Evolutionary conservation across 2,888 invertebrate species (phyloP).

Genomic region (Leucophenga montana): DNA sequence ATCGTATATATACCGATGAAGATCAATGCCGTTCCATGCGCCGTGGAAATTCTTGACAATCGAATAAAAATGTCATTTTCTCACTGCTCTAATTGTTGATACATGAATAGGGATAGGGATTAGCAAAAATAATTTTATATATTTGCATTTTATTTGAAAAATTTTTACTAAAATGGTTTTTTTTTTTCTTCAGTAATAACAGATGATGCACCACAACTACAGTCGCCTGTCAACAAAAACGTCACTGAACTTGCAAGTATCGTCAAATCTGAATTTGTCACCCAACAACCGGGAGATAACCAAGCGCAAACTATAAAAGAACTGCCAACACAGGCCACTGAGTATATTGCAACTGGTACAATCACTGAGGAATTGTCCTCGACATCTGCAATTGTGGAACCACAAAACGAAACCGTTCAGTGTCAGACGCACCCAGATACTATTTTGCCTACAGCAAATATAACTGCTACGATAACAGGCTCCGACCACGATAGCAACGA

Average conservation of each 20-base stretch:
- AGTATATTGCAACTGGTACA: constrained; percentile 17
- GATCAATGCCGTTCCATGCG: not conserved
- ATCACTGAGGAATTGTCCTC: not conserved
- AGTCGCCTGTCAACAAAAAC: constrained; percentile 22
- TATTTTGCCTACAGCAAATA: not conserved
- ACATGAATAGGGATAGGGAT: too few species aligned
- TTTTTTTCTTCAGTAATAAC: constrained; percentile 39
- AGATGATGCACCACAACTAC: constrained; percentile 43
- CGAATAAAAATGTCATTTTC: too few species aligned
- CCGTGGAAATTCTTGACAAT: not conserved
- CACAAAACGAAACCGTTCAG: constrained; percentile 21
- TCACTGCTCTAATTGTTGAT: too few species aligned
- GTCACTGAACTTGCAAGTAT: constrained; percentile 31
- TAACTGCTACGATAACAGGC: constrained; percentile 7
- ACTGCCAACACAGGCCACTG: constrained; percentile 7
- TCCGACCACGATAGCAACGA: not conserved
- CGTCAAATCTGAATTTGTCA: constrained; percentile 35
- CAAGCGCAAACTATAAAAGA: constrained; percentile 14
- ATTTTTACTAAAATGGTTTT: not conserved
- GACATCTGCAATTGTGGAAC: constrained; percentile 19
- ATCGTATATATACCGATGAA: not conserved
- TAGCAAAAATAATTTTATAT: too few species aligned
- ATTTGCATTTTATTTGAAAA: too few species aligned
- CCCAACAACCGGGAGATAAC: constrained; percentile 26
- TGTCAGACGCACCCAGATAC: not conserved